Base-by-base conservation (phyloP, 2,113 vertebrate genomes). In the Salvelinus fontinalis region DNA sequence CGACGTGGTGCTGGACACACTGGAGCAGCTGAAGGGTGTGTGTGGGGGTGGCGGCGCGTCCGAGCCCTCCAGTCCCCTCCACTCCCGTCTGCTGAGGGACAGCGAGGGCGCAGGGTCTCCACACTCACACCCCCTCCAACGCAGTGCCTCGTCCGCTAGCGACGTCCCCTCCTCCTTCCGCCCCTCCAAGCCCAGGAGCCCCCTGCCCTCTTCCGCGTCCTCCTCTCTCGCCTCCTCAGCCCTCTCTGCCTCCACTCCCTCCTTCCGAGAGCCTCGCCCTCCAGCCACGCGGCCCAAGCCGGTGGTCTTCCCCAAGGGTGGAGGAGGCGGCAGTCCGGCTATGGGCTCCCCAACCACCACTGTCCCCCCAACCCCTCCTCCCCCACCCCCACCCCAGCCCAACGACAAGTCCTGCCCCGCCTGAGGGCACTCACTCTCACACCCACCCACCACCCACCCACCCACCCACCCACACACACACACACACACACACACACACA, bases 31-130 rank as follows among this genome's bases (percentile, higher is more conserved):
- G 80, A 99, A 99, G 84, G 95, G 94, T 77, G 92, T 78, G 57
- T 44, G 39, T 12, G 83, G 80, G 66, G 85, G 84, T 65, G 90
- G 90, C 6, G 89, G 89, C 89, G 94, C n/a, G 0, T 99, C 98
- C 0, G 98, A 99, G 86, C 98, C 98, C 26, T 99, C 97, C 87
- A 99, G 98, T 84, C 98, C 98, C 1, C 95, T 99, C 82, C 98
- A 99, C 91, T 91, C 96, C 3, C 96, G 98, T 79, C 92, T 98
- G 27, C 88, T 98, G 71, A 94, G 95, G 85, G 97, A 98, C 91
- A 8, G 91, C 0, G 96, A 99, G 71, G 95, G 95, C 70, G 94
- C 95, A 87, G 3, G 89, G 68, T 93, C 0, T 85, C 70, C 93
- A 0, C 86, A 96, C 3, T 54, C 74, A 65, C 92, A 93, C 78